These are phyloP conservation scores for Epinephelus malabaricus DNA, from an alignment of 2,797 vertebrate genomes.

Conservation along the genomic window DNA sequence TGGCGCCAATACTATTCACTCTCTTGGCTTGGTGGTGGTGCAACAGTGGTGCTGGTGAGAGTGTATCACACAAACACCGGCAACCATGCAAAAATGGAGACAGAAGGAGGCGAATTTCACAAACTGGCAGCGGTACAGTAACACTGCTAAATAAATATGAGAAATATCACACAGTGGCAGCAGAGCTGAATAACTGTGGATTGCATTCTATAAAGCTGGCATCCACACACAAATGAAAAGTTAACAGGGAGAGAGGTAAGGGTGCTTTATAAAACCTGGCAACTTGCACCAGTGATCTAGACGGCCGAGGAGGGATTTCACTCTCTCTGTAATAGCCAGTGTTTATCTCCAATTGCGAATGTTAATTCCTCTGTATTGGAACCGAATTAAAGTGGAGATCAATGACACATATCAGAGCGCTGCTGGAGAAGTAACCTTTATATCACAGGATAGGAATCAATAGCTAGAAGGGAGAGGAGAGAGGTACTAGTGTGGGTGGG, in stretches of 20 bases:
- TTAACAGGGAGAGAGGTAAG: conserved; percentile 31
- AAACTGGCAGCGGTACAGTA: conserved; percentile 44
- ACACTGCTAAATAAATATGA: conserved; percentile 53
- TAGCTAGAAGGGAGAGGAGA: conserved; percentile 17
- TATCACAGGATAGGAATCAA: conserved; percentile 41
- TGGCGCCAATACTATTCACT: conserved; percentile 56
- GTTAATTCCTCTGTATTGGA: conserved; percentile 39
- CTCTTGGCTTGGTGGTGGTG: conserved; percentile 44
- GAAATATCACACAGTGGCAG: conserved; percentile 38
- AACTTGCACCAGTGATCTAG: conserved; percentile 23
- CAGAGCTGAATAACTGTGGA: conserved; percentile 42
- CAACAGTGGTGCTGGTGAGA: conserved; percentile 26
- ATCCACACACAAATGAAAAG: conserved; percentile 36
- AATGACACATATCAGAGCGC: conserved; percentile 34
- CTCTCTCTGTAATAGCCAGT: conserved; percentile 19
- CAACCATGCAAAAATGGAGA: conserved; percentile 31
- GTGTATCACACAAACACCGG: conserved; percentile 55
- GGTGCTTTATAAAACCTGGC: conserved; percentile 40
- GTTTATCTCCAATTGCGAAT: conserved; percentile 59
- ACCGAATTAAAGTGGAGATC: conserved; percentile 39
- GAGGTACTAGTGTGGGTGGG: conserved; percentile 36
- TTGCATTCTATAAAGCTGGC: conserved; percentile 43
- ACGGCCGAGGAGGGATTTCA: conserved; percentile 37
- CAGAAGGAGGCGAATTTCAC: conserved; percentile 53
- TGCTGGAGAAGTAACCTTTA: conserved; percentile 36